Evolutionary conservation across 2,797 vertebrate species (phyloP).

Genomic region (Hyperoplus immaculatus): DNA sequence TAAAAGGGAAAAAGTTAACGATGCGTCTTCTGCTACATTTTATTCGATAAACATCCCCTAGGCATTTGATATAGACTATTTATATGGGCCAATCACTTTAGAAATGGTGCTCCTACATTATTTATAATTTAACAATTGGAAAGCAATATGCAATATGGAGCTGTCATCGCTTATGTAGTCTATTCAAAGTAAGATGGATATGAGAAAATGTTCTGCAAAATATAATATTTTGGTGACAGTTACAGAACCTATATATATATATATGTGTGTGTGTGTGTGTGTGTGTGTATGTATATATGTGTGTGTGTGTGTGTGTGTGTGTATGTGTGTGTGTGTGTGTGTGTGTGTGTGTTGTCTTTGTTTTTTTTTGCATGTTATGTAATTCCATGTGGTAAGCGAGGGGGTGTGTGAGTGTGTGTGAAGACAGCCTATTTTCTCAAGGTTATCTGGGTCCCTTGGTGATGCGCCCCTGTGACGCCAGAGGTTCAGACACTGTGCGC

Average conservation of each 20-base stretch:
- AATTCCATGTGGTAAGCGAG: slow-evolving; percentile 4
- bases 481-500: neutral
- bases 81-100: neutral
- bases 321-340: neutral
- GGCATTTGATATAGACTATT: slow-evolving; percentile 3
- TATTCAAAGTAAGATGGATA: slow-evolving; percentile 8
- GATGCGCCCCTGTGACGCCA: slow-evolving; percentile 56
- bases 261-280: neutral
- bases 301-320: neutral
- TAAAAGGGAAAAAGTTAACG: neutral
- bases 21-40: neutral
- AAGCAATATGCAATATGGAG: neutral
- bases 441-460: slow-evolving; percentile 69
- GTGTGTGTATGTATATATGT: neutral
- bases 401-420: slow-evolving; percentile 23
- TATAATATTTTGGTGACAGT: neutral
- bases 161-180: slow-evolving; percentile 2
- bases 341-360: too few relatives aligned
- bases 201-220: neutral
- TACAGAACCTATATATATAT: neutral
- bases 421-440: slow-evolving; percentile 64
- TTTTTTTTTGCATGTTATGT: neutral
- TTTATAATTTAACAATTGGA: slow-evolving; percentile 21
- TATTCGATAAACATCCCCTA: neutral
- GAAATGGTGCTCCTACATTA: neutral